phyloP scores from a whole-genome alignment of 2,797 vertebrate species.

The Sebastes aleutianus region DNA sequence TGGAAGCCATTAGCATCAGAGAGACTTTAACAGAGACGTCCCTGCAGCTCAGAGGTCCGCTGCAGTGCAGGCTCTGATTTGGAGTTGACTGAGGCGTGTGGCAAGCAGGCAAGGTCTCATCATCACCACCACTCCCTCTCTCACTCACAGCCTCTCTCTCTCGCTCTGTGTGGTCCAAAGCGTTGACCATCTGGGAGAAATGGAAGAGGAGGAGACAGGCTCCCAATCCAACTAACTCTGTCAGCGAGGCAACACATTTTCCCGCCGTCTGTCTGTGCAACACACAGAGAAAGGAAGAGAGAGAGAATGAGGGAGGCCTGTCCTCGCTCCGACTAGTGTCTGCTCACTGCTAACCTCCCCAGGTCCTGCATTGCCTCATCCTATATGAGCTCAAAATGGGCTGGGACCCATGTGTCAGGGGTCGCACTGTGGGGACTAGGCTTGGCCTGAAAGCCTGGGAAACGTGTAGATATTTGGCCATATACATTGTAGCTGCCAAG shows the following conservation, averaged over 20 bases:
- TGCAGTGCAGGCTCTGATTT: slow-evolving; percentile 34
- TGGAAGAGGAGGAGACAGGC: slow-evolving; percentile 55
- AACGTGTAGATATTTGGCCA: slow-evolving; percentile 71
- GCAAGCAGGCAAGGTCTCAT: slow-evolving; percentile 59
- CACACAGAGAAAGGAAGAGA: slow-evolving; percentile 25
- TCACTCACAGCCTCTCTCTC: slow-evolving; percentile 21
- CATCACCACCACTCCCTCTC: slow-evolving; percentile 34
- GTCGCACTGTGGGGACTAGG: slow-evolving; percentile 80
- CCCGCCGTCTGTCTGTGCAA: slow-evolving; percentile 31
- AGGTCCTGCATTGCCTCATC: slow-evolving; percentile 79
- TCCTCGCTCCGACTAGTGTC: slow-evolving; percentile 63
- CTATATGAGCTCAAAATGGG: slow-evolving; percentile 80
- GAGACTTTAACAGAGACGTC: slow-evolving; percentile 46
- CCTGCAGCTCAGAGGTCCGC: slow-evolving; percentile 31
- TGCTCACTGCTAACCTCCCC: slow-evolving; percentile 72
- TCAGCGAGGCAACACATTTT: slow-evolving; percentile 52
- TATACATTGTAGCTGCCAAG: slow-evolving; percentile 69
- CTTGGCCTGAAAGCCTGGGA: slow-evolving; percentile 81
- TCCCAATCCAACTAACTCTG: slow-evolving; percentile 73
- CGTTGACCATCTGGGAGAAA: slow-evolving; percentile 65
- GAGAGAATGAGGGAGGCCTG: slow-evolving; percentile 31
- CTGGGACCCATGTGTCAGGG: slow-evolving; percentile 80
- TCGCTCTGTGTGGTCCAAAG: slow-evolving; percentile 65
- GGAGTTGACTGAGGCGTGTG: slow-evolving; percentile 50
- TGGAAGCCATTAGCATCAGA: slow-evolving; percentile 54